A percentile compares a stretch with the other conserved stretches of the same genome.
Evolutionary conservation across 2,888 invertebrate species (phyloP).

Genomic region (Caenorhabditis sp.): DNA sequence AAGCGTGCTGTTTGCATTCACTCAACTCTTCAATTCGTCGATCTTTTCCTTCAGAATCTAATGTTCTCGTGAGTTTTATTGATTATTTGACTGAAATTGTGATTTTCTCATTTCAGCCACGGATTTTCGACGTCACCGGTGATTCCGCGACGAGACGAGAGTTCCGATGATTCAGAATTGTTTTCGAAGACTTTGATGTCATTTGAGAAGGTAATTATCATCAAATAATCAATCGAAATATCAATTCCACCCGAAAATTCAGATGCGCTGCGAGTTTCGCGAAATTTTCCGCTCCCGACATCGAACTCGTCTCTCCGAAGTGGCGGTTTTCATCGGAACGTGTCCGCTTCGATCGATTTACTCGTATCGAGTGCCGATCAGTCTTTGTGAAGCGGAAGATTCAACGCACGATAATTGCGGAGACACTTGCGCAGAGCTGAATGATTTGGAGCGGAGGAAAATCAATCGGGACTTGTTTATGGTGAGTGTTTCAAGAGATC

Average conservation of each 20-base stretch:
- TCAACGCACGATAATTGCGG: conserved; percentile 53
- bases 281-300: conserved; percentile 61
- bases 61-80: conserved; percentile 60
- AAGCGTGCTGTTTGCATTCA: conserved; percentile 61
- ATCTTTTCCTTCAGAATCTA: conserved; percentile 54
- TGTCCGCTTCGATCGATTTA: conserved; percentile 66
- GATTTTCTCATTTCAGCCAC: conserved; percentile 60
- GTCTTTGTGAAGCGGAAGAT: conserved; percentile 57
- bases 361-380: conserved; percentile 66
- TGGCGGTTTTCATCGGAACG: conserved; percentile 53
- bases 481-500: no score
- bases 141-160: conserved; percentile 28
- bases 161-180: not conserved
- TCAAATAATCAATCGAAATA: not conserved
- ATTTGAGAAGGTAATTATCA: conserved; percentile 34
- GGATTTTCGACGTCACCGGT: conserved; percentile 52
- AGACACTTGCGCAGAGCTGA: conserved; percentile 58
- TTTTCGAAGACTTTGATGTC: conserved; percentile 14
- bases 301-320: conserved; percentile 41
- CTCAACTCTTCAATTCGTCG: conserved; percentile 62
- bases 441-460: conserved; percentile 50
- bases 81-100: no score
- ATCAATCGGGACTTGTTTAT: conserved; percentile 62
- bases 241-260: not conserved
- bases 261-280: conserved; percentile 63